phyloP scores from a whole-genome alignment of 2,113 vertebrate genomes.

The Microtus pennsylvanicus region DNA sequence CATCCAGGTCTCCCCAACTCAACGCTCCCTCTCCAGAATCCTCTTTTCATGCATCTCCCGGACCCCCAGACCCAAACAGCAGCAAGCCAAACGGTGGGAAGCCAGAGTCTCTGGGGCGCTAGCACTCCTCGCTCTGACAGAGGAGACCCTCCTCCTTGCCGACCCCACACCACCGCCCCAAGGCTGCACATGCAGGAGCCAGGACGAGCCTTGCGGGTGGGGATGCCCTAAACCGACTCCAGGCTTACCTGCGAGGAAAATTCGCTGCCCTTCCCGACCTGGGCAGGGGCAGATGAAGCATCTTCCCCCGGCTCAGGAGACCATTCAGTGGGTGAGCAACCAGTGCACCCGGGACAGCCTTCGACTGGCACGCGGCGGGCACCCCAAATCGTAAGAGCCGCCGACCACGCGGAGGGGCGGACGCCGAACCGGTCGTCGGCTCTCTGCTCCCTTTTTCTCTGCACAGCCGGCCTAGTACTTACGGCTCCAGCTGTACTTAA shows the following conservation, averaged over 20 bases:
- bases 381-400: slow-evolving; percentile 21
- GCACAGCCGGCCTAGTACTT: slow-evolving; percentile 66
- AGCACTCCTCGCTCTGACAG: neutral
- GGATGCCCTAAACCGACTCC: neutral
- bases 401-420: slow-evolving; percentile 64
- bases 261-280: slow-evolving; percentile 70
- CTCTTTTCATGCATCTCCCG: neutral
- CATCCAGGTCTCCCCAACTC: neutral
- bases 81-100: neutral
- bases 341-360: neutral
- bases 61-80: neutral
- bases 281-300: slow-evolving; percentile 77
- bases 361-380: neutral
- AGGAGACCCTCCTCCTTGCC: slow-evolving; percentile 43
- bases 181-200: neutral
- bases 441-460: slow-evolving; percentile 50
- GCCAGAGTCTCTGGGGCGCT: neutral
- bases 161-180: neutral
- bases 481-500: slow-evolving; percentile 83
- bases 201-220: neutral
- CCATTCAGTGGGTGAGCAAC: neutral
- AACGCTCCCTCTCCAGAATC: neutral
- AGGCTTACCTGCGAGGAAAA: slow-evolving; percentile 80
- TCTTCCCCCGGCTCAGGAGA: slow-evolving; percentile 56
- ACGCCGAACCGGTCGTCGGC: slow-evolving; percentile 46